Conservation (phyloP, 2,113 vertebrate species). For the Gallinago jamesoni region DNA sequence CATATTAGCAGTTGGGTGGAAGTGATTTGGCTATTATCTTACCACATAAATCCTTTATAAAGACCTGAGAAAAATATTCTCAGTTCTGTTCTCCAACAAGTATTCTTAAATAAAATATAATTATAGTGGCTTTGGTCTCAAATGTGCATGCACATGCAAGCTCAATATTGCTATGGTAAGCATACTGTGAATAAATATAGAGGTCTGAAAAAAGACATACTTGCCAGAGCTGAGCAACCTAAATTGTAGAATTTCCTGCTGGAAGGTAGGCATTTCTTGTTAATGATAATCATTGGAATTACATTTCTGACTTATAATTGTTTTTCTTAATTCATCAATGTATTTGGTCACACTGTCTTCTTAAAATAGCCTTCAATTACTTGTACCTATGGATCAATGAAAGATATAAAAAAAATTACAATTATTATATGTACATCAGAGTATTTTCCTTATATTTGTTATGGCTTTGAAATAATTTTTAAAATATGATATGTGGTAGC, state of each 20-base stretch:
- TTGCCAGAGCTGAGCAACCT: not conserved
- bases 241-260: not conserved
- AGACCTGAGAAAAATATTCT: not conserved
- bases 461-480: not conserved
- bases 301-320: not conserved
- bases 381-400: not conserved
- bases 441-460: not conserved
- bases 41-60: not conserved
- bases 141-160: not conserved
- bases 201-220: not conserved
- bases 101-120: not conserved
- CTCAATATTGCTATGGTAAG: not conserved
- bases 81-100: not conserved
- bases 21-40: not conserved
- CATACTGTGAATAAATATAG: not conserved
- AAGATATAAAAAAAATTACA: not conserved
- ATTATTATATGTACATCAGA: not conserved
- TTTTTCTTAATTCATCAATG: too few relatives aligned
- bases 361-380: not conserved
- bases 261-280: not conserved
- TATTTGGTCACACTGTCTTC: not conserved
- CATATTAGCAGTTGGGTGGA: not conserved
- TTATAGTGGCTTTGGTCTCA: not conserved
- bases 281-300: constrained; percentile 21
- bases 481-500: not conserved